phyloP scores from a whole-genome alignment of 2,113 vertebrate genomes.

The Gobio gobio region DNA sequence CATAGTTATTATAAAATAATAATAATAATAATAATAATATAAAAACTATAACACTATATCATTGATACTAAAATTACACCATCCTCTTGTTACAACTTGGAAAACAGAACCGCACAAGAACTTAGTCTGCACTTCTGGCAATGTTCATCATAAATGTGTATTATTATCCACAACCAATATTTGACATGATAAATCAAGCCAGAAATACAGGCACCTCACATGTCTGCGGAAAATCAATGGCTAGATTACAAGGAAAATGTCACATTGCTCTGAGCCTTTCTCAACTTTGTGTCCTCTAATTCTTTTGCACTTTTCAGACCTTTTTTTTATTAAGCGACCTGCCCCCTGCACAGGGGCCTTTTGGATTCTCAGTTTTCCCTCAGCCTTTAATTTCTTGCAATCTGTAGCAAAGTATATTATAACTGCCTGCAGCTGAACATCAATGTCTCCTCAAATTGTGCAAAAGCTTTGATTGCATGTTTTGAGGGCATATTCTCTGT shows the following conservation, averaged over 20 bases:
- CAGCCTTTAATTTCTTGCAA: conserved; percentile 32
- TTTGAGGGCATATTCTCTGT: conserved; percentile 1
- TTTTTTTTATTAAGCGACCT: conserved; percentile 11
- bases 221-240: neutral
- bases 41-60: no score
- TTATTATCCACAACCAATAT: neutral
- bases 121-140: neutral
- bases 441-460: conserved; percentile 26
- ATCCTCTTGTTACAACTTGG: no score
- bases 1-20: no score
- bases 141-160: neutral
- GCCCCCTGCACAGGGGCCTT: neutral
- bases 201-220: neutral
- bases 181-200: neutral
- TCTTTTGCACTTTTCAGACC: neutral
- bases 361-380: conserved; percentile 7
- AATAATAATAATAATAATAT: no score
- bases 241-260: conserved; percentile 23
- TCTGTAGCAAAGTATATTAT: neutral
- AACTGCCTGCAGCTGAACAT: neutral
- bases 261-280: neutral
- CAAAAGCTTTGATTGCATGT: conserved; percentile 7
- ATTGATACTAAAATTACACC: no score
- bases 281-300: neutral
- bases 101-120: no score